Evolutionary conservation across 2,888 invertebrate species (phyloP).

Genomic region (Drosophila atripex): DNA sequence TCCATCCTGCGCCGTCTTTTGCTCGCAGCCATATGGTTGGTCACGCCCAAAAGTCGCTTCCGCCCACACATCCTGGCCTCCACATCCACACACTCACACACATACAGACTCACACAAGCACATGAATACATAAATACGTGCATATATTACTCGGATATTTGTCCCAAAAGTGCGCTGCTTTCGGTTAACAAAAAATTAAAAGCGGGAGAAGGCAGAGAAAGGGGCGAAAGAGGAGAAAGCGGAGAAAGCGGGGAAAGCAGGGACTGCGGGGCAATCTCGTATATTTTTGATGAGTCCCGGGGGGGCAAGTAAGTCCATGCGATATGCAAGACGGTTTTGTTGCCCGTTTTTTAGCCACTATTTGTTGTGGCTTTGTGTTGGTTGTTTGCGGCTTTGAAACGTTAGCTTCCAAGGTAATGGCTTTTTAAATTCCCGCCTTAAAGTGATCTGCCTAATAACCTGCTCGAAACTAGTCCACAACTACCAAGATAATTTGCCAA

Average conservation of each 20-base stretch:
- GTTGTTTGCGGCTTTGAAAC: slow-evolving; percentile 6
- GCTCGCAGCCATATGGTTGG: slow-evolving; percentile 27
- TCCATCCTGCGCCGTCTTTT: not conserved
- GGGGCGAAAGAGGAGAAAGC: too few species aligned
- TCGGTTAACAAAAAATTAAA: slow-evolving; percentile 65
- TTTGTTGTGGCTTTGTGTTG: slow-evolving; percentile 6
- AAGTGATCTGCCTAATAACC: slow-evolving; percentile 5
- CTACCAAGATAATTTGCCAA: slow-evolving; percentile 56
- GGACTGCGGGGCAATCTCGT: slow-evolving; percentile 33
- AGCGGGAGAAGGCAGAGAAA: slow-evolving; percentile 17
- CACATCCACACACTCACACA: not conserved
- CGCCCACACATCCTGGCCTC: not conserved
- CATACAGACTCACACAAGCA: not conserved
- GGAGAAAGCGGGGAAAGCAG: not conserved
- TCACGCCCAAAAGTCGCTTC: slow-evolving; percentile 34
- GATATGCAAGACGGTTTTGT: slow-evolving; percentile 29
- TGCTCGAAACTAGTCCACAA: slow-evolving; percentile 27
- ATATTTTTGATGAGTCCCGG: slow-evolving; percentile 54
- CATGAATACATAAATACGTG: slow-evolving; percentile 49
- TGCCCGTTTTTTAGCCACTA: not conserved
- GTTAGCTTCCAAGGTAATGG: too few species aligned
- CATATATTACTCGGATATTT: slow-evolving; percentile 56
- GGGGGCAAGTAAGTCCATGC: slow-evolving; percentile 45
- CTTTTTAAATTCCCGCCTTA: not conserved
- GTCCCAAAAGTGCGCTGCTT: slow-evolving; percentile 64